These are phyloP conservation scores for Naso thynnoides DNA, from an alignment of 2,797 vertebrate species.

Conservation along the genomic window DNA sequence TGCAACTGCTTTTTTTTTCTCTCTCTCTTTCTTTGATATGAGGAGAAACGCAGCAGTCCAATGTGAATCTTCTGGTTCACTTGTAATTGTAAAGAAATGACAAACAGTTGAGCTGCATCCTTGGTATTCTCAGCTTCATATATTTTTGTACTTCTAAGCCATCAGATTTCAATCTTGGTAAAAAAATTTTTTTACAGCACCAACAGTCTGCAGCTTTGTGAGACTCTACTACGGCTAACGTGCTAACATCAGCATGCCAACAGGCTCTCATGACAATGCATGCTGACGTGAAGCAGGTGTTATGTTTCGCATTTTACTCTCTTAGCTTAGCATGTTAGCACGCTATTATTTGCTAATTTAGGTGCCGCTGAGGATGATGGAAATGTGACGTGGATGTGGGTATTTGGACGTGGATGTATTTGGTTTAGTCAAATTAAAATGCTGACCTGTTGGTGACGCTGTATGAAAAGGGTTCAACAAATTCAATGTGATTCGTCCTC, in stretches of 20 bases:
- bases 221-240: background rate
- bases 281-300: background rate
- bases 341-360: background rate
- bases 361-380: background rate
- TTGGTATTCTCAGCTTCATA: background rate
- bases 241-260: background rate
- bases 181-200: background rate
- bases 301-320: background rate
- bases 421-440: too few relatives aligned
- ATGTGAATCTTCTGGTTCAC: background rate
- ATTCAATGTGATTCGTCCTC: too few relatives aligned
- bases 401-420: too few relatives aligned
- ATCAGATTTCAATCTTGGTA: background rate
- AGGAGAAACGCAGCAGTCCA: constrained; percentile 2
- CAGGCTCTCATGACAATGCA: background rate
- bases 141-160: background rate
- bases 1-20: constrained; percentile 18
- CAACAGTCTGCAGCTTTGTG: background rate
- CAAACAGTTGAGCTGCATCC: background rate
- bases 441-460: too few relatives aligned
- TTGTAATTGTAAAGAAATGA: background rate
- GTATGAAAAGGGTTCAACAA: too few relatives aligned
- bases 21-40: constrained; percentile 15
- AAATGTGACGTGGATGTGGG: too few relatives aligned
- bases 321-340: background rate